Evolutionary conservation across 2,888 invertebrate species (phyloP), one percentile per base, ranked within the genome.

Genomic region (Mythimna ferrago): DNA sequence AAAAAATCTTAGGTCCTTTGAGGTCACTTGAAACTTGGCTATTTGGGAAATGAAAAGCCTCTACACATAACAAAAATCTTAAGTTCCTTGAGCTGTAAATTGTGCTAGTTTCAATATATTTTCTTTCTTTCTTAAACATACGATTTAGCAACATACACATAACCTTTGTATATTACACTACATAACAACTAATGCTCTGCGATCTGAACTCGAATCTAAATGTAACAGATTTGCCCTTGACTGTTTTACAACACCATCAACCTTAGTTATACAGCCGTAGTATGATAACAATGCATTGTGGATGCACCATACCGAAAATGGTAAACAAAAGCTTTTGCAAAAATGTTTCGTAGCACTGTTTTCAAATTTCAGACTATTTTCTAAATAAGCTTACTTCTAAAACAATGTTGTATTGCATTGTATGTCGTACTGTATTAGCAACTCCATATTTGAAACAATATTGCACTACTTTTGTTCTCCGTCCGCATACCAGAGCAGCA

Each of bases 381-480:
- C n/a, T 32, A 6, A 32, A 26, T 26, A 26, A 57, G 6, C 0
- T 26, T 35, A 4, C 19, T 9, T 1, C 35, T 58, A 2, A n/a
- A 35, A 35, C 35, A 19, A 58, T n/a, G 10, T 10, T 53, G 19
- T 26, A 21, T 38, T 61, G 6, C 41, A 6, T 41, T 41, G 38
- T 21, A 61, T 5, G 14, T 60, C 38, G 6, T 9, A 14, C 35
- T 35, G 19, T 35, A n/a, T 58, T n/a, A 19, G 5, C 19, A n/a
- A n/a, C 11, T 60, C 11, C 26, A 14, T 6, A 16, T 57, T 32
- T 48, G n/a, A 48, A 64, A 64, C 11, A 64, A 77, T 32, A 19
- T 60, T 69, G 60, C 38, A 60, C 21, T 44, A 21, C 44, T 69
- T 77, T 77, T 69, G 76, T 74, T 69, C 26, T 10, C 53, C 14